A percentile compares a stretch with the other conserved stretches of the same genome.
These are phyloP conservation scores for Urocolius indicus DNA, from an alignment of 2,113 vertebrate genomes.

Conservation along the genomic window DNA sequence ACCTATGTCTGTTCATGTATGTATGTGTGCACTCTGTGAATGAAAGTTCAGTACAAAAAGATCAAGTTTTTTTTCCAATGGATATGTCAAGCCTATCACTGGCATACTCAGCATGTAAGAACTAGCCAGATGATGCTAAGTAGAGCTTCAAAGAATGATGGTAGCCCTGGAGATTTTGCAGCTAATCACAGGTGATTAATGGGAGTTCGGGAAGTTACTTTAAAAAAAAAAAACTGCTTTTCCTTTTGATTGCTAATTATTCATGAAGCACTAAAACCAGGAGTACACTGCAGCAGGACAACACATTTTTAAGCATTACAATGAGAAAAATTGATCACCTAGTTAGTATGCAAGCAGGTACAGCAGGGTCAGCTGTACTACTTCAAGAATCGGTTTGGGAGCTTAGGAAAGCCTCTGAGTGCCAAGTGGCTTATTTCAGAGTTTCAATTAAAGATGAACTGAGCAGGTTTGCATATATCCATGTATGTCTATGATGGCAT, in stretches of 20 bases:
- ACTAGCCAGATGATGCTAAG: neutral
- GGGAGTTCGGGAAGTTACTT: neutral
- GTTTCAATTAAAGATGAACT: conserved; percentile 74
- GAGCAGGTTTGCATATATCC: conserved; percentile 19
- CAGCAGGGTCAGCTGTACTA: conserved; percentile 29
- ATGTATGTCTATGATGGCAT: neutral
- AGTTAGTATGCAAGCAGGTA: conserved; percentile 52
- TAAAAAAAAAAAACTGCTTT: neutral
- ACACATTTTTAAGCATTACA: conserved; percentile 38
- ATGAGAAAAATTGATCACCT: conserved; percentile 55
- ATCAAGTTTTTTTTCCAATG: neutral
- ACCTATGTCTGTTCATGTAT: accelerated
- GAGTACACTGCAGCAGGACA: neutral
- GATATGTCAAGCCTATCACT: neutral
- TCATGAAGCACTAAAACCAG: conserved; percentile 53
- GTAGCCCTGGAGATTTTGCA: conserved; percentile 23
- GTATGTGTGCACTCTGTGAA: neutral
- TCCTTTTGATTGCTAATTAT: conserved; percentile 58
- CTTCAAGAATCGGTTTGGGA: conserved; percentile 49
- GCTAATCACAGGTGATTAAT: conserved; percentile 62
- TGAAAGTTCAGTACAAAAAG: neutral
- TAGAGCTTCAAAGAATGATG: neutral
- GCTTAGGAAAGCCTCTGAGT: conserved; percentile 35
- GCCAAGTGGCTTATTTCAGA: conserved; percentile 62
- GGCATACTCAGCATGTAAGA: neutral